Evolutionary conservation across 2,113 vertebrate species (phyloP), one percentile per base, ranked within the genome.

Genomic region (Telmatochromis bifrenatus): DNA sequence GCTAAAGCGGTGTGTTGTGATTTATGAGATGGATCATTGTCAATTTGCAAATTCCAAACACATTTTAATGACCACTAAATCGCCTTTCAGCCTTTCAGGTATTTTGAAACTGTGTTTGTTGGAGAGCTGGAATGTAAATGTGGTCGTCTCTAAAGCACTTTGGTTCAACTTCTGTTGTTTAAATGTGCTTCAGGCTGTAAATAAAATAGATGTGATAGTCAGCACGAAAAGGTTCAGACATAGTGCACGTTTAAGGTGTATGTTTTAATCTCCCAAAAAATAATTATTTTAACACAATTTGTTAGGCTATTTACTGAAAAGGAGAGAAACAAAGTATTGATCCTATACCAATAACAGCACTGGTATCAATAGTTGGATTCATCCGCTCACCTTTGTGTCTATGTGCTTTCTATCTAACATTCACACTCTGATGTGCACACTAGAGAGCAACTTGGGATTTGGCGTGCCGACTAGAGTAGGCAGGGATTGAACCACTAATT

Each of bases 391-490:
- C 33, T 68, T 37, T 68, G 33, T 21, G 60, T 13, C 60, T 21
- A 21, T 37, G 60, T 68, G 33, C 62, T 68, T 37, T 68, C 62
- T 21, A 68, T 37, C 19, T 68, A 21, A 68, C 62, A 37, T 68
- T 68, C 19, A 68, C 19, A 68, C 3, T 2, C 62, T 37, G 33
- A 68, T 21, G 62, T 68, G 62, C 4, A 21, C 33, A 68, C 19
- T 37, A 68, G 19, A 68, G 33, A 21, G 33, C 7, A 68, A 21
- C 62, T 37, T 68, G 33, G 19, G 60, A n/a, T 37, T 37, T 21
- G 19, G 10, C 2, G 0, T 37, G 11, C 62, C 0, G 33, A 68
- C 62, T 68, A 21, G 3, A 68, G 33, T 37, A 68, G 4, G 11
- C 62, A 68, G 62, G 11, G 62, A 8, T 13, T 68, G 33, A 37